Evolutionary conservation across 1,140 invertebrate species (phyloP), one percentile per base, ranked within the genome.

Genomic region (Drosophila serrata): DNA sequence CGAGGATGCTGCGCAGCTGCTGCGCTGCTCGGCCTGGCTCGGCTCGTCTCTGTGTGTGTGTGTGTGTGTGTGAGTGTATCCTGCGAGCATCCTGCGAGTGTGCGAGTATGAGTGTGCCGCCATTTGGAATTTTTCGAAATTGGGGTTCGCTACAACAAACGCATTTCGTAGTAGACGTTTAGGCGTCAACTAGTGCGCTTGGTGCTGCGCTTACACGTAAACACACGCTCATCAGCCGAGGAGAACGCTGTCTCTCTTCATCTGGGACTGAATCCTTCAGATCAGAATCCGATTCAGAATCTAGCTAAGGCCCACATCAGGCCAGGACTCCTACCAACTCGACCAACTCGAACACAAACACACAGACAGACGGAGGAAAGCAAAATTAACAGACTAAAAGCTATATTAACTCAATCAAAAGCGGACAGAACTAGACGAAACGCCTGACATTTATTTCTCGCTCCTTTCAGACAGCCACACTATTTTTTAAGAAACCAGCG

Each of bases 171-270:
- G 92, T 93, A 93, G 92, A 93, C 92, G 92, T 93, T 93, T 93
- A 93, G 92, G 92, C 92, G 92, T 93, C 92, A 93, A 93, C 92
- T 93, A 92, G 92, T 92, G 90, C 92, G 92, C 92, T 93, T 92
- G 92, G 92, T 93, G 86, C 92, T 92, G 88, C 92, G 90, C 92
- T 93, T 92, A 81, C 80, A 76, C 79, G 76, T 81, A 80, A 67
- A 81, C 68, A 81, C 73, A 74, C 79, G 77, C 77, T 75, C 74
- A 73, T 49, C 64, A 73, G 65, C 70, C 46, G 61, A 79, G 87
- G 84, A 81, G 67, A 76, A 61, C 60, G 65, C 64, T 68, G 45
- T 7, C 45, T 46, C 62, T 62, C 31, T 24, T 24, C 37, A 37
- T 19, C 64, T 33, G 33, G 24, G 33, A 40, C 57, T 27, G 55